Conservation (phyloP, 2,888 invertebrate genomes). For the Nomada hirtipes region DNA sequence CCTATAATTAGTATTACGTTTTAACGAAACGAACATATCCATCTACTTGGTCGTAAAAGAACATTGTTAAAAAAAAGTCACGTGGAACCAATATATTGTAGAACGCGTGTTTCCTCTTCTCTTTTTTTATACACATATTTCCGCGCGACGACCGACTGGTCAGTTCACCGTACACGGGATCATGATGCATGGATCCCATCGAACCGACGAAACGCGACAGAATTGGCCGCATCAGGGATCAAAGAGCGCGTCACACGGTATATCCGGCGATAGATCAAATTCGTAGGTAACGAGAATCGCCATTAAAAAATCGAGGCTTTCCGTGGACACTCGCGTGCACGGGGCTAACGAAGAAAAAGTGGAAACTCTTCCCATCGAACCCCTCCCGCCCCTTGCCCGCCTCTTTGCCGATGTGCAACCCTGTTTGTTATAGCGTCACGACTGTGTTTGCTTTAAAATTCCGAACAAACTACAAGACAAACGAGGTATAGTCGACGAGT, state of each 20-base stretch:
- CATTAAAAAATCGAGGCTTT: conserved; percentile 39
- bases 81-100: not conserved
- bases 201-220: conserved; percentile 4
- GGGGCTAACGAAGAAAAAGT: conserved; percentile 59
- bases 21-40: no score
- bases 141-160: not conserved
- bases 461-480: conserved; percentile 74
- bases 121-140: conserved; percentile 8
- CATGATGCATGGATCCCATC: conserved; percentile 3
- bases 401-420: conserved; percentile 1
- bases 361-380: conserved; percentile 14
- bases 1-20: no score
- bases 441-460: conserved; percentile 73
- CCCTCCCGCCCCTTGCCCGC: not conserved
- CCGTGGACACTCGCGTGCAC: not conserved
- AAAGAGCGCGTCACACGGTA: conserved; percentile 32
- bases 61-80: not conserved
- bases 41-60: no score
- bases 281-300: conserved; percentile 61
- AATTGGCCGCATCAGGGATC: conserved; percentile 32
- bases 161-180: not conserved
- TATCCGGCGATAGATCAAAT: conserved; percentile 55
- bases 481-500: conserved; percentile 62
- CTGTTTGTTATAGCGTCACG: conserved; percentile 65
- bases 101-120: not conserved